These are phyloP conservation scores for Ooceraea biroi DNA, from an alignment of 1,140 invertebrate species.

Conservation along the genomic window DNA sequence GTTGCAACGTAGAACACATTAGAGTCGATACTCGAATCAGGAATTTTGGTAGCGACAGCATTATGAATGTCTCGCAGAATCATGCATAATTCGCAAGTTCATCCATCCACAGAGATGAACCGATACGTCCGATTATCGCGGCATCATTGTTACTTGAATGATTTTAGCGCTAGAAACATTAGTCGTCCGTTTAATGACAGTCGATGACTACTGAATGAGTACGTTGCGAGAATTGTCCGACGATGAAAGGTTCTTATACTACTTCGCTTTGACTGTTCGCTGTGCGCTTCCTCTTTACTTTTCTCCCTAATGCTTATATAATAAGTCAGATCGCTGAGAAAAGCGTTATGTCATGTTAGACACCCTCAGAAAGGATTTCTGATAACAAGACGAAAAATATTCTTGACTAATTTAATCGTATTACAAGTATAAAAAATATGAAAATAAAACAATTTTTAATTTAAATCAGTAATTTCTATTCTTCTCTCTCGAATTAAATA, in stretches of 20 bases:
- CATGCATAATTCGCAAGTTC: too few relatives aligned
- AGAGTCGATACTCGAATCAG: constrained; percentile 22
- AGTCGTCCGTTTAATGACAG: neutral
- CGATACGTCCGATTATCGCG: too few relatives aligned
- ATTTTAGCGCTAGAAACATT: neutral
- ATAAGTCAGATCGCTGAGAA: neutral
- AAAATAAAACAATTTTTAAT: too few relatives aligned
- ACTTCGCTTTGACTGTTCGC: neutral
- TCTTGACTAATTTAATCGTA: too few relatives aligned
- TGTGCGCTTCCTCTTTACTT: neutral
- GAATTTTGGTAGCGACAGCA: neutral
- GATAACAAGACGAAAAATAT: too few relatives aligned
- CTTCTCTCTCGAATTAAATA: too few relatives aligned
- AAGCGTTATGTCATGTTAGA: neutral
- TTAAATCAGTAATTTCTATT: too few relatives aligned
- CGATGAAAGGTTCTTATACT: neutral
- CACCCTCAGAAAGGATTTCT: too few relatives aligned
- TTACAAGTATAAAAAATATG: too few relatives aligned
- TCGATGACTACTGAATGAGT: neutral
- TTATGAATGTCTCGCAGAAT: too few relatives aligned
- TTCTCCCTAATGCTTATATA: neutral
- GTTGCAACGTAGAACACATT: neutral
- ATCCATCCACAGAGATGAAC: too few relatives aligned
- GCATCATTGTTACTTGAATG: too few relatives aligned
- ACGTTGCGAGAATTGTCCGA: neutral